Evolutionary conservation across 2,113 vertebrate genomes (phyloP).

Genomic region (Piprites chloris): DNA sequence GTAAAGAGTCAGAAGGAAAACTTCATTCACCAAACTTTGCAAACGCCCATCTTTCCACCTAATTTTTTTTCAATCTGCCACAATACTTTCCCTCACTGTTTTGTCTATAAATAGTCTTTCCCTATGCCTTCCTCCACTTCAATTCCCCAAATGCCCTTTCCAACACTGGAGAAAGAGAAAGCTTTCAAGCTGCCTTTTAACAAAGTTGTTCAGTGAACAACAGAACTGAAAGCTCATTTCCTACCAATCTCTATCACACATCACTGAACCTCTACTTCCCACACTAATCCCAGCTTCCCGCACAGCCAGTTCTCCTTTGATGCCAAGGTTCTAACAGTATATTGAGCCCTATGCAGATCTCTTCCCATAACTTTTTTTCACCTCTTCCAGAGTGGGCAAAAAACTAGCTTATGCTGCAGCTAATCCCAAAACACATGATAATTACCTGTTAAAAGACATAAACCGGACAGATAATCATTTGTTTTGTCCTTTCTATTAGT

Average conservation of each 20-base stretch:
- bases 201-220: neutral
- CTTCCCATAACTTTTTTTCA: neutral
- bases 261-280: neutral
- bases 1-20: neutral
- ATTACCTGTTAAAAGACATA: neutral
- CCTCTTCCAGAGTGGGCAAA: neutral
- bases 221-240: slow-evolving; percentile 1
- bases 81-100: neutral
- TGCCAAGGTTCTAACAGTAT: neutral
- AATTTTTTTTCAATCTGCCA: neutral
- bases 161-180: neutral
- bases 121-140: neutral
- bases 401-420: neutral
- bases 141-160: neutral
- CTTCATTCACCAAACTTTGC: neutral
- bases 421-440: neutral
- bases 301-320: neutral
- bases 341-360: neutral
- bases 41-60: neutral
- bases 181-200: neutral
- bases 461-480: neutral
- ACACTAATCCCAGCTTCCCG: neutral
- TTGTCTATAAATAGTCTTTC: neutral
- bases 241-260: neutral
- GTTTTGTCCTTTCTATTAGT: neutral